Evolutionary conservation across 92 coral and sea anemone genomes (phyloP), one percentile per base, ranked within the genome.

Genomic region (Actinernus sp.): DNA sequence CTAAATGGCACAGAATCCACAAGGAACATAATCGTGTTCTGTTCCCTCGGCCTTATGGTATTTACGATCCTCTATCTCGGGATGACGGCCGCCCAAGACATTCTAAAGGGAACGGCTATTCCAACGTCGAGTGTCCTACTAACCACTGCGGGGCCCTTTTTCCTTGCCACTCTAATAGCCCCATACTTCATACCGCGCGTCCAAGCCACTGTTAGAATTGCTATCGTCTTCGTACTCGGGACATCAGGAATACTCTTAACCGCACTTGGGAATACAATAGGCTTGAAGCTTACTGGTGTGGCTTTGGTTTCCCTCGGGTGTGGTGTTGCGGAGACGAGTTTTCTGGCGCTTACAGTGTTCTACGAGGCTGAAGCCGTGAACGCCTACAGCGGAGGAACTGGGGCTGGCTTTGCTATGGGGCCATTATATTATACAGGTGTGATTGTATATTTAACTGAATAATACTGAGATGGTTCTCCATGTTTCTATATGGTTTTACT

Each of bases 381-480:
- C 38, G 79, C 85, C 7, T 88, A 88, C 64, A 65, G 91, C 16
- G 72, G 86, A 0, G 94, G 94, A 3, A 88, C 86, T 37, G 94
- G 94, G 1, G 41, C 74, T 2, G 94, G 94, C 0, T 88, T 70
- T 51, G 65, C 79, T 8, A 37, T 58, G 44, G 94, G 94, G 9
- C 90, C 94, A 0, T 49, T 83, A 2, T 88, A 83, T 49, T 88
- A 88, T 33, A 55, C 94, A 65, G 94, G 94, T 88, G 16, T 49
- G 94, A 17, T n/a, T n/a, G n/a, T n/a, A n/a, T n/a, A n/a, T n/a
- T n/a, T n/a, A n/a, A n/a, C n/a, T n/a, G n/a, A n/a, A n/a, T n/a
- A n/a, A n/a, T n/a, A n/a, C n/a, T n/a, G n/a, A n/a, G n/a, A n/a
- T n/a, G n/a, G n/a, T n/a, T n/a, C n/a, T n/a, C n/a, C n/a, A n/a